Conservation (phyloP, 2,888 invertebrate species). For the Imbricaverruca yamaguchii region DNA sequence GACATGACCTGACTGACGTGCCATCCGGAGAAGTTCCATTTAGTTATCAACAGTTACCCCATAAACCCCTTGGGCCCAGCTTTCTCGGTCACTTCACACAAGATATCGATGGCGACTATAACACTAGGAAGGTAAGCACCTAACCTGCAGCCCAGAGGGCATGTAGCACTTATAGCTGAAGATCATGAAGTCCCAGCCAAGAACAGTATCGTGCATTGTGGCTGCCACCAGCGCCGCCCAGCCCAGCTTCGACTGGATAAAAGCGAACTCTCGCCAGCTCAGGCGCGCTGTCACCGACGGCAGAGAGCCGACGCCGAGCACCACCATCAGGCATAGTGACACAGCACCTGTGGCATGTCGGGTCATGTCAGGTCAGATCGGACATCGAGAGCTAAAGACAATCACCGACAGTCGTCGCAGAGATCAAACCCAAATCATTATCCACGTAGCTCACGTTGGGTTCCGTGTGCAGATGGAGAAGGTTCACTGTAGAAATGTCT, state of each 20-base stretch:
- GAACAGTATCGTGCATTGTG: conserved; percentile 31
- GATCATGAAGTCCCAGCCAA: conserved; percentile 33
- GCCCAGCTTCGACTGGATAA: conserved; percentile 33
- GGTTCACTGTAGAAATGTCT: too few species aligned
- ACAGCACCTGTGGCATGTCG: conserved; percentile 28
- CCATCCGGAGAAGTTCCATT: too few species aligned
- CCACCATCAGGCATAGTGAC: conserved; percentile 29
- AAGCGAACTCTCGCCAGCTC: conserved; percentile 34
- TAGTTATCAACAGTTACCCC: too few species aligned
- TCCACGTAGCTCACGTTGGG: too few species aligned
- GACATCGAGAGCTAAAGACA: neutral
- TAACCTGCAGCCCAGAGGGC: conserved; percentile 33
- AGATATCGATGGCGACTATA: too few species aligned
- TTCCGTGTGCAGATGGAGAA: too few species aligned
- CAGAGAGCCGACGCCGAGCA: conserved; percentile 33
- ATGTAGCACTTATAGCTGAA: conserved; percentile 33
- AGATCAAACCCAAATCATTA: too few species aligned
- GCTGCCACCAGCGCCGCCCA: conserved; percentile 31
- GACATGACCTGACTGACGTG: too few species aligned
- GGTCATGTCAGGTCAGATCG: neutral
- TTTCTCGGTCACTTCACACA: too few species aligned
- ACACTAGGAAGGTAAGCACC: neutral
- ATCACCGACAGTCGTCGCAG: too few species aligned
- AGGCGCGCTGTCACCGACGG: conserved; percentile 34
- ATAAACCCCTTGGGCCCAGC: too few species aligned